A percentile compares a stretch with the other conserved stretches of the same genome.
phyloP scores from a whole-genome alignment of 2,888 invertebrate genomes.

The Archaeoteleia sp. region DNA sequence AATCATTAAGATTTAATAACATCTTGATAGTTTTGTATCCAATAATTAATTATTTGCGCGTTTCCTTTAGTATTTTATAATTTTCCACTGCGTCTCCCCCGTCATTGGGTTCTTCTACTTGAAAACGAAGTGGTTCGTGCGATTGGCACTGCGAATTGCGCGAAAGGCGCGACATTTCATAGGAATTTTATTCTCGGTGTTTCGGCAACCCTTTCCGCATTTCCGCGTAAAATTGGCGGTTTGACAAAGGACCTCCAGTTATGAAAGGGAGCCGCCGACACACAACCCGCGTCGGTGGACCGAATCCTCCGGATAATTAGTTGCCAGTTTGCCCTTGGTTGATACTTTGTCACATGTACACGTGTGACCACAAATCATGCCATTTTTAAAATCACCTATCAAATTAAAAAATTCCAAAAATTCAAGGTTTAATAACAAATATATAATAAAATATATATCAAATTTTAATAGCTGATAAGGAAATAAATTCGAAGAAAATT shows the following conservation, averaged over 20 bases:
- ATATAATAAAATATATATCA: neutral
- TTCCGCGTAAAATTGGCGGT: slow-evolving; percentile 61
- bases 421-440: neutral
- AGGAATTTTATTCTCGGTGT: slow-evolving; percentile 50
- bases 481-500: slow-evolving; percentile 30
- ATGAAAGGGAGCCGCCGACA: slow-evolving; percentile 61
- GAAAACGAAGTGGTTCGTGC: neutral
- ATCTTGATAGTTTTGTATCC: slow-evolving; percentile 6
- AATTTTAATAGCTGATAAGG: no score
- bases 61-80: no score
- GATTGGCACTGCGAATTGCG: slow-evolving; percentile 14
- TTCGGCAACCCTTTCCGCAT: slow-evolving; percentile 59
- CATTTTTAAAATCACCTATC: slow-evolving; percentile 4
- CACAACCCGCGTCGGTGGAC: slow-evolving; percentile 63
- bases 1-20: neutral
- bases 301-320: slow-evolving; percentile 69
- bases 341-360: slow-evolving; percentile 61
- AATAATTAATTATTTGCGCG: no score
- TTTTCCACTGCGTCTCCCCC: neutral
- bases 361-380: slow-evolving; percentile 11
- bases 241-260: slow-evolving; percentile 57
- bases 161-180: slow-evolving; percentile 38
- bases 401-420: neutral
- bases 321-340: slow-evolving; percentile 56
- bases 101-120: slow-evolving; percentile 1